Percentiles rank a stretch among this genome's conserved stretches.
Conservation (phyloP, 2,797 vertebrate species). For the Allobates femoralis region DNA sequence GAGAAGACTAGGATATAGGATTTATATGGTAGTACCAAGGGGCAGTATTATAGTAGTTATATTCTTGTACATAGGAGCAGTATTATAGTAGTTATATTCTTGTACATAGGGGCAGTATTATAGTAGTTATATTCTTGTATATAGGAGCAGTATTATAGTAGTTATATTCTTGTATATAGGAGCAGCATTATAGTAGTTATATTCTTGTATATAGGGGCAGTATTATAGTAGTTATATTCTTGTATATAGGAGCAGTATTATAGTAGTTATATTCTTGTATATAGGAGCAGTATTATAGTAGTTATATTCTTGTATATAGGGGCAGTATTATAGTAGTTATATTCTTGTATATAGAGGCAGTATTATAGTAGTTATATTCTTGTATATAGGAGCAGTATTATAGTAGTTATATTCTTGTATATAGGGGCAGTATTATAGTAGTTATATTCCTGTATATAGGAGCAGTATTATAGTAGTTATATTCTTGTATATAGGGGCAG, state of each 20-base stretch:
- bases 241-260: too few relatives aligned
- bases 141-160: constrained; percentile 6
- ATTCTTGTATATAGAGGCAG: too few relatives aligned
- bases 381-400: too few relatives aligned
- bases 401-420: constrained; percentile 3
- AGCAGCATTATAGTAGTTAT: neutral
- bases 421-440: constrained; percentile 12
- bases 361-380: too few relatives aligned
- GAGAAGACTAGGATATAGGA: neutral
- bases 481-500: neutral
- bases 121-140: constrained; percentile 5
- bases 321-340: too few relatives aligned
- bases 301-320: too few relatives aligned
- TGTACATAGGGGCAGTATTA: neutral
- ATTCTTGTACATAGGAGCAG: neutral
- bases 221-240: too few relatives aligned
- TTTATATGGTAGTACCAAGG: neutral
- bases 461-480: neutral
- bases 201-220: too few relatives aligned
- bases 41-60: neutral
- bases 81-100: constrained; percentile 1
- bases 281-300: too few relatives aligned
- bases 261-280: too few relatives aligned
- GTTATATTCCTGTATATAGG: constrained; percentile 1
- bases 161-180: neutral